Evolutionary conservation across 2,888 invertebrate genomes (phyloP), one percentile per base, ranked within the genome.

Genomic region (Liodrosophila aerea): DNA sequence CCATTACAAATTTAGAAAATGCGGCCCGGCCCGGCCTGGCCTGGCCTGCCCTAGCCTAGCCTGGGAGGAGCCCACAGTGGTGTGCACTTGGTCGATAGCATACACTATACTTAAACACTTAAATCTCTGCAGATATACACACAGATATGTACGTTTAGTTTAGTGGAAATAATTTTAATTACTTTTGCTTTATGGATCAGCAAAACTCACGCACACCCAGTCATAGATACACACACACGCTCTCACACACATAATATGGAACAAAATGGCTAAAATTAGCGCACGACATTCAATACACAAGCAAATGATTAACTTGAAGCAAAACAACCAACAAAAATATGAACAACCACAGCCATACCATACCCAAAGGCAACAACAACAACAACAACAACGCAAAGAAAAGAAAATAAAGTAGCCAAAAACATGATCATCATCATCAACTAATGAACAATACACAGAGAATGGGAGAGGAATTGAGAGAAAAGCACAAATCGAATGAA

Each of bases 1-100:
- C 41, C 71, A 74, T 70, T 78, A 87, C 86, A 87, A 87, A 87
- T 81, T 87, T 87, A 88, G 87, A 88, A 85, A 86, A 84, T 76
- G 76, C 78, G 80, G 80, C 84, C 71, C 77, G 84, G 78, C 73
- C 76, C 73, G 86, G 85, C 75, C 67, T 59, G 66, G 60, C 53
- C 7, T 44, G 46, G 56, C 43, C 30, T 30, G n/a, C n/a, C n/a
- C n/a, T n/a, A n/a, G n/a, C n/a, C n/a, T n/a, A n/a, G n/a, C 54
- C 60, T 51, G 68, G 49, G 54, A 29, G 34, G 18, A 30, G 56
- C 30, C n/a, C n/a, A n/a, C 49, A 31, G 36, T 29, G n/a, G 12
- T 22, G 40, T 33, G 44, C 22, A 36, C 9, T 62, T 40, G 45
- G 33, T 37, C 16, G 31, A 22, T 39, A 16, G 18, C 16, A 49